Base-by-base conservation (phyloP, 2,888 invertebrate species). In the Neoascia interrupta region DNA sequence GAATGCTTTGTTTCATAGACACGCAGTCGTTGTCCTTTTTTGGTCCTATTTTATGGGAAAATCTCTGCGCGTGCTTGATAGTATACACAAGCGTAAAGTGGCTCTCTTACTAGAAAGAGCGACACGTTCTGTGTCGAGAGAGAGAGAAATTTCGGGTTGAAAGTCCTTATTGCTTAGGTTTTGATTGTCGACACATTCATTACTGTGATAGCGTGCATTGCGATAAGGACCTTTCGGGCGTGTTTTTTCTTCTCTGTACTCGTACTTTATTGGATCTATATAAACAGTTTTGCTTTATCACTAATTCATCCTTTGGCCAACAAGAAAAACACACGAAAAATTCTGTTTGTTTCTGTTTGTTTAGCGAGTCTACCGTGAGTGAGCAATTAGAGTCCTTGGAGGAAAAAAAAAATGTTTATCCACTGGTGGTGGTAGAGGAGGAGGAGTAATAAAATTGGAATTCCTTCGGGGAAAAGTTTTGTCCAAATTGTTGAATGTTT, bases 161-260 rank as follows among this genome's bases (percentile, higher is more conserved):
- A 53, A 66, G 64, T 64, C 72, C 64, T 72, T 66, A 56, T 15
- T 54, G 47, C 53, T 36, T 31, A 36, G 31, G 19, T 1, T 47
- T 68, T 53, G 60, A 58, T 60, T 66, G 39, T 21, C 43, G 72
- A 60, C 51, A 58, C 45, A 34, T 53, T 66, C 72, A 76, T 72
- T 76, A 72, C 76, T 76, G 72, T 76, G 76, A 76, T 76, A 76
- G 76, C 76, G 58, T 64, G 76, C 76, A 31, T 36, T 45, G 72
- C 58, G 76, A 72, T 54, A 72, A 76, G 53, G 43, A 64, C 72
- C 47, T 47, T 41, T 60, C 51, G 31, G 58, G 28, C 28, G n/a
- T 49, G 23, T 34, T 47, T 53, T 26, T 16, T 51, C 31, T 26
- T 26, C n/a, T 43, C 34, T 16, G 6, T 26, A 13, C 26, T 34